phyloP scores from a whole-genome alignment of 23 tunicate genomes.

The Phallusia fumigata region DNA sequence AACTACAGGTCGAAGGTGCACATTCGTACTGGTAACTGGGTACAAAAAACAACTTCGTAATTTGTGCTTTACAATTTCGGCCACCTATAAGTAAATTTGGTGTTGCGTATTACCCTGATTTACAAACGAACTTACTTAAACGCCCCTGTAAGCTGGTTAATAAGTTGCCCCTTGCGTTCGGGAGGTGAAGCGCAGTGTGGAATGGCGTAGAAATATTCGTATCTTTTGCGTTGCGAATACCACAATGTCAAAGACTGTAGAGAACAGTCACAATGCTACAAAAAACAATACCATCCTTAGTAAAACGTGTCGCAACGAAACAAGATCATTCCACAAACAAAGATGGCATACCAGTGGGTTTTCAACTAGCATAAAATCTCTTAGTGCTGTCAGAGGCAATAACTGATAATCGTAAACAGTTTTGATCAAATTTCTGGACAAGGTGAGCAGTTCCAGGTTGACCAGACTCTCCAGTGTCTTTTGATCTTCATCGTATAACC shows the following conservation, averaged over 20 bases:
- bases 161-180: not conserved
- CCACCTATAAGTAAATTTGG: not conserved
- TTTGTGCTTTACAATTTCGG: no score
- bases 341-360: conserved; percentile 70
- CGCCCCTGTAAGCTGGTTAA: conserved; percentile 18
- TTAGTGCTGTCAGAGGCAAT: conserved; percentile 16
- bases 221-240: conserved; percentile 3
- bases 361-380: conserved; percentile 17
- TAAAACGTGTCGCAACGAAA: not conserved
- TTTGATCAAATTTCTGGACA: conserved; percentile 32
- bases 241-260: conserved; percentile 55
- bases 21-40: conserved; percentile 43
- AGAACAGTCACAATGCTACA: conserved; percentile 67
- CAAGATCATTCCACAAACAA: not conserved
- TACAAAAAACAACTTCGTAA: not conserved
- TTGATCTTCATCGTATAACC: conserved; percentile 31
- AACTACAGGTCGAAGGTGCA: conserved; percentile 27
- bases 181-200: conserved; percentile 10
- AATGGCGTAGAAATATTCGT: not conserved
- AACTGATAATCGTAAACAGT: conserved; percentile 37
- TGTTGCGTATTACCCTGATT: not conserved
- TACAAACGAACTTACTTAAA: conserved; percentile 28
- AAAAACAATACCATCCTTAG: not conserved
- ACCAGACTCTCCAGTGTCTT: conserved; percentile 31
- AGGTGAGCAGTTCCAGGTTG: conserved; percentile 31